Base-by-base conservation (phyloP, 2,113 vertebrate species). In the Calyptommatus sinebrachiatus region DNA sequence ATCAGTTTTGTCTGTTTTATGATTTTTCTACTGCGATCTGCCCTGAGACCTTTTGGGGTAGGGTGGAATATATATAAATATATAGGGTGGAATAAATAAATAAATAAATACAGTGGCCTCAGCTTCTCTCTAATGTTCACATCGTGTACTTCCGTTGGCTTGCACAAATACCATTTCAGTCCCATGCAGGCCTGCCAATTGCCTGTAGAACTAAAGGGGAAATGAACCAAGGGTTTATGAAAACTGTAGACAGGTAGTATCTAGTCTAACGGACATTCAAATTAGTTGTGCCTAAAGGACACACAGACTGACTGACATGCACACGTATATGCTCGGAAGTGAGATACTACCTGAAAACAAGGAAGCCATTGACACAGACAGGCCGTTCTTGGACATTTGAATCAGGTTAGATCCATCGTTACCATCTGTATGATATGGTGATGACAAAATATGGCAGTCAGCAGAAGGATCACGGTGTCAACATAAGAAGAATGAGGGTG, bases 321-420 rank as follows among this genome's bases (percentile, higher is more conserved):
- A 80, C 79, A 77, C 75, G 78, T 78, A 71, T 31, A 53, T 68
- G 79, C 86, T 83, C 83, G 21, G 0, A 71, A 78, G 82, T 86
- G 53, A 62, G 28, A n/a, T 62, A 94, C 93, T 97, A 98, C 97
- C 97, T 97, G 97, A 98, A 95, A 98, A 97, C 90, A 97, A 95
- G 63, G 96, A 98, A 93, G 97, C 96, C 94, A 98, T 93, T 88
- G 97, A 98, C 93, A 97, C 91, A 88, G 97, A 98, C 84, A 97
- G 96, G 91, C 97, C 97, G 7, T 85, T 96, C 96, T 95, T 92
- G 93, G 96, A 97, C 94, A 96, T 94, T 94, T 93, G 96, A 97
- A 97, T 96, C 95, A 98, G 96, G 94, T 96, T 96, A 93, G 95
- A 96, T 89, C 96, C 97, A 94, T 97, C 95, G 90, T 94, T 97